Conservation (phyloP, 2,888 invertebrate genomes). For the Gnatocerus cornutus region DNA sequence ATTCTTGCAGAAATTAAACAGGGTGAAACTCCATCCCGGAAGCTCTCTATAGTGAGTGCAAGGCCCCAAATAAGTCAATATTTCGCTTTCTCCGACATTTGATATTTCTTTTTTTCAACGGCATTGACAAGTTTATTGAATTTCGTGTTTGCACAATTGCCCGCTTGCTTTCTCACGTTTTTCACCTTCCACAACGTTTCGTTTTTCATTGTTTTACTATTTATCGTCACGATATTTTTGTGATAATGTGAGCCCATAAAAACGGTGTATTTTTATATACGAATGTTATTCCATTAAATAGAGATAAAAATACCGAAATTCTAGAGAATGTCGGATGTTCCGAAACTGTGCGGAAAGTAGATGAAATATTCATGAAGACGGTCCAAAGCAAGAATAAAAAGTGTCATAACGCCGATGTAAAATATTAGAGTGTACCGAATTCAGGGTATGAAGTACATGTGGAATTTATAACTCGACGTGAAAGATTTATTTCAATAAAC, state of each 20-base stretch:
- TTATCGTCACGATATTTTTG: slow-evolving; percentile 17
- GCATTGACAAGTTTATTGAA: slow-evolving; percentile 45
- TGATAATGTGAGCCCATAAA: slow-evolving; percentile 6
- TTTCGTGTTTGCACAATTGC: slow-evolving; percentile 45
- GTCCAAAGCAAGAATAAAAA: slow-evolving; percentile 46
- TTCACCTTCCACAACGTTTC: slow-evolving; percentile 1
- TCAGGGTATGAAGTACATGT: slow-evolving; percentile 3
- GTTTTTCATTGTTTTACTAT: slow-evolving; percentile 13
- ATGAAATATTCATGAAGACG: slow-evolving; percentile 51
- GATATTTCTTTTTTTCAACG: slow-evolving; percentile 46
- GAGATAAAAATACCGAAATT: slow-evolving; percentile 27
- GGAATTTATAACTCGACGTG: slow-evolving; percentile 21
- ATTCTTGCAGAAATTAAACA: slow-evolving; percentile 11
- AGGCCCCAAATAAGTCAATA: slow-evolving; percentile 29
- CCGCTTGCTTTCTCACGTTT: slow-evolving; percentile 36
- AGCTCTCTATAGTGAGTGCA: not conserved
- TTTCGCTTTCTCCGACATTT: slow-evolving; percentile 36
- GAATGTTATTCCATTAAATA: slow-evolving; percentile 20
- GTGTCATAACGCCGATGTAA: slow-evolving; percentile 43
- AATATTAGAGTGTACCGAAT: slow-evolving; percentile 37
- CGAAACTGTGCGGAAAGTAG: slow-evolving; percentile 43
- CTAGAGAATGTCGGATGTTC: slow-evolving; percentile 18
- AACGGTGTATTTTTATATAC: slow-evolving; percentile 10
- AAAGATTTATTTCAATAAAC: slow-evolving; percentile 33
- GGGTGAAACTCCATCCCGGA: slow-evolving; percentile 19